These are phyloP conservation scores for Xylota sylvarum DNA, from an alignment of 2,888 invertebrate species.

Conservation along the genomic window DNA sequence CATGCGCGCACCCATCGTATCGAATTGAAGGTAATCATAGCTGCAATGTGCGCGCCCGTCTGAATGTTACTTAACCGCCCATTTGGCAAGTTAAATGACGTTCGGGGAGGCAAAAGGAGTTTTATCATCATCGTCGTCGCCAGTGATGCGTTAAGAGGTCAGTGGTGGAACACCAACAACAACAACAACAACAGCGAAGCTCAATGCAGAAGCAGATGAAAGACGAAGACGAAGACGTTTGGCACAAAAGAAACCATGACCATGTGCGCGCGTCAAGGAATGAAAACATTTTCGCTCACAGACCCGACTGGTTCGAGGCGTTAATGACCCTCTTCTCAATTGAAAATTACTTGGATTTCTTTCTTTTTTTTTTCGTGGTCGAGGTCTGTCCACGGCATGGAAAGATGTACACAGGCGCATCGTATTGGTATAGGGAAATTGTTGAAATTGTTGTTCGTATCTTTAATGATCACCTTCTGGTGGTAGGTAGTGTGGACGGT, in stretches of 20 bases:
- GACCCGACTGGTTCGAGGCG: slow-evolving; percentile 60
- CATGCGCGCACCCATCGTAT: slow-evolving; percentile 57
- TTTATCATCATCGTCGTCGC: slow-evolving; percentile 1
- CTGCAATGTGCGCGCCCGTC: slow-evolving; percentile 52
- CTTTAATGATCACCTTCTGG: slow-evolving; percentile 37
- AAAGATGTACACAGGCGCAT: background rate
- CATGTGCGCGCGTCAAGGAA: slow-evolving; percentile 46
- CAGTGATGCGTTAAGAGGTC: slow-evolving; percentile 73
- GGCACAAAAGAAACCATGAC: slow-evolving; percentile 21
- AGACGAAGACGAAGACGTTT: slow-evolving; percentile 22
- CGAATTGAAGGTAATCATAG: slow-evolving; percentile 64
- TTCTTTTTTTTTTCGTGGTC: slow-evolving; percentile 30
- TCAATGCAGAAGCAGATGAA: slow-evolving; percentile 19
- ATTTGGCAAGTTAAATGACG: slow-evolving; percentile 58
- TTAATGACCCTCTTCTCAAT: slow-evolving; percentile 69
- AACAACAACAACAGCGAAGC: background rate
- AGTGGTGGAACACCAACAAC: slow-evolving; percentile 42
- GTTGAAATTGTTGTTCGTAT: slow-evolving; percentile 42
- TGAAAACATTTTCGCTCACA: slow-evolving; percentile 31
- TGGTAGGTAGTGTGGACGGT: background rate
- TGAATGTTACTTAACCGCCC: slow-evolving; percentile 56
- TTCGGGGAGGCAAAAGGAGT: slow-evolving; percentile 23
- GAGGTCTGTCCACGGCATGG: background rate
- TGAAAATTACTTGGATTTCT: slow-evolving; percentile 47
- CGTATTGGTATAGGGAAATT: slow-evolving; percentile 29